Conservation (phyloP, 1,140 invertebrate species). For the Chlorops oryzae region DNA sequence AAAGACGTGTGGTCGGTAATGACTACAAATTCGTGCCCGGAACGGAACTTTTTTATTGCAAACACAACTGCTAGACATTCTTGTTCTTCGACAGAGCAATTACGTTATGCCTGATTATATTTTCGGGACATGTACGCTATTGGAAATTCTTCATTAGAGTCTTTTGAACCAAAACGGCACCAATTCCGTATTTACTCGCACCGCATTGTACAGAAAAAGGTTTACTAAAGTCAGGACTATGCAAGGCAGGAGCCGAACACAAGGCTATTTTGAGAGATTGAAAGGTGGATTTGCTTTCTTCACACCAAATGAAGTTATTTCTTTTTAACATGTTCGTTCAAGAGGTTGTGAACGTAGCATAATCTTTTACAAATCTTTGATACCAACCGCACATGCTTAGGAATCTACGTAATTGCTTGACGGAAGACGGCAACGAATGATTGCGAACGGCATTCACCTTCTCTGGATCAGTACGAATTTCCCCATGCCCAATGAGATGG, state of each 20-base stretch:
- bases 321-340: constrained; percentile 12
- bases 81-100: too few species aligned
- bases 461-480: constrained; percentile 19
- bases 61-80: constrained; percentile 48
- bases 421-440: constrained; percentile 14
- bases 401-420: constrained; percentile 16
- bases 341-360: constrained; percentile 7
- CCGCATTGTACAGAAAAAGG: too few species aligned
- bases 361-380: constrained; percentile 15
- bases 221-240: too few species aligned
- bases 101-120: constrained; percentile 30
- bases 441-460: constrained; percentile 22
- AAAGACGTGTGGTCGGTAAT: constrained; percentile 29
- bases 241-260: constrained; percentile 19
- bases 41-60: constrained; percentile 42
- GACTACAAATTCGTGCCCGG: constrained; percentile 40
- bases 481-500: constrained; percentile 16
- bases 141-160: constrained; percentile 19
- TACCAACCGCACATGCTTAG: constrained; percentile 18
- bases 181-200: constrained; percentile 35
- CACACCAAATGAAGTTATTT: constrained; percentile 7
- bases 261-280: neutral
- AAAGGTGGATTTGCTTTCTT: constrained; percentile 1
- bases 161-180: constrained; percentile 35
- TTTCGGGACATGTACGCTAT: constrained; percentile 36